phyloP scores from a whole-genome alignment of 2,888 invertebrate species.

The Trimorus sp. region DNA sequence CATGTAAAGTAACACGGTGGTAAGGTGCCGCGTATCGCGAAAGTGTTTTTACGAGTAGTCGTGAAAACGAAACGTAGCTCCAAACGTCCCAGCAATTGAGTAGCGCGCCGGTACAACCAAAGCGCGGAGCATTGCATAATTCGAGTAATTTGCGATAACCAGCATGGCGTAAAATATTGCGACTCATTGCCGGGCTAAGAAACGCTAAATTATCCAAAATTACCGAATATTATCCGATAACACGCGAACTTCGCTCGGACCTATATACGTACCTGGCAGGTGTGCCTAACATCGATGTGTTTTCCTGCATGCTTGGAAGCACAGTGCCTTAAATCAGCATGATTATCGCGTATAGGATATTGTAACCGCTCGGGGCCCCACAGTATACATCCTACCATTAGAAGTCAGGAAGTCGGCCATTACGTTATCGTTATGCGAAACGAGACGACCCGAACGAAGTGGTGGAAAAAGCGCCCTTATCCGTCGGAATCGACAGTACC shows the following conservation, averaged over 20 bases:
- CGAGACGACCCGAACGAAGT: constrained; percentile 49
- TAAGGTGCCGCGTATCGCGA: constrained; percentile 10
- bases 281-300: constrained; percentile 75
- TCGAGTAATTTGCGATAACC: constrained; percentile 58
- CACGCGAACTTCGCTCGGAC: constrained; percentile 72
- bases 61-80: constrained; percentile 37
- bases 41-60: constrained; percentile 40
- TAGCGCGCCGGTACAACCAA: constrained; percentile 13
- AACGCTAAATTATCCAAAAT: constrained; percentile 75
- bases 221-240: constrained; percentile 75
- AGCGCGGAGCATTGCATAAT: constrained; percentile 39
- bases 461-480: constrained; percentile 42
- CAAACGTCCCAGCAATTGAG: constrained; percentile 42
- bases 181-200: constrained; percentile 68
- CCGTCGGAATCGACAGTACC: constrained; percentile 24
- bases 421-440: constrained; percentile 73
- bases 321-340: constrained; percentile 76
- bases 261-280: constrained; percentile 69
- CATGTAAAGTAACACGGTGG: constrained; percentile 13
- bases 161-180: constrained; percentile 67
- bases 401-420: constrained; percentile 74
- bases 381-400: constrained; percentile 71
- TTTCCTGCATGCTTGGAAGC: constrained; percentile 77
- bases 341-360: constrained; percentile 78
- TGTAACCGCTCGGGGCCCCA: constrained; percentile 68